Evolutionary conservation across 2,888 invertebrate genomes (phyloP), one percentile per base, ranked within the genome.

Genomic region (Protophormia terraenovae): DNA sequence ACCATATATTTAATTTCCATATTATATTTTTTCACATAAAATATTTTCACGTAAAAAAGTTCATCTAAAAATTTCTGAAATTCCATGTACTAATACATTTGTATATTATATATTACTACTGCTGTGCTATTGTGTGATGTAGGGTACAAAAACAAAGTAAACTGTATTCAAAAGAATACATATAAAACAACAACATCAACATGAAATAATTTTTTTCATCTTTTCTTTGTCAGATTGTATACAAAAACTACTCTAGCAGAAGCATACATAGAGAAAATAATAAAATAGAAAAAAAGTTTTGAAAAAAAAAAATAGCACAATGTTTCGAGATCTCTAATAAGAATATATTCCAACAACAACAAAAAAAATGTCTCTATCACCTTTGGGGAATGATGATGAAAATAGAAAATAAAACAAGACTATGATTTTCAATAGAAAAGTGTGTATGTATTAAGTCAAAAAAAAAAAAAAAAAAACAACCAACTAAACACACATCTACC

Each of bases 361-460:
- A 35, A 47, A 19, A 19, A 50, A 22, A 71, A 41, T 50, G 22
- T 35, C 29, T 55, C 22, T 41, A 45, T 38, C 41, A 81, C 77
- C 60, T 53, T 19, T 69, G 45, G 60, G 60, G n/a, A 58, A 58
- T 50, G n/a, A 19, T 29, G 73, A 58, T 35, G 58, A 64, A 38
- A 60, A 19, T 45, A 55, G 22, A 29, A 14, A 41, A 47, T 24
- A 55, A 41, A 62, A 19, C 16, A 50, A 22, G 50, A 50, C 67
- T 78, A 67, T 58, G 55, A 6, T 58, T 50, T 50, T 58, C 16
- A 71, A 53, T 22, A 62, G 14, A 19, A 72, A 29, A 53, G 53
- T 41, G n/a, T 53, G 22, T 22, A 29, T 41, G 55, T 38, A 47
- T 32, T 71, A n/a, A 50, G 8, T 38, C 12, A 29, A n/a, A 50